phyloP scores from a whole-genome alignment of 2,888 invertebrate genomes.

The Microplitis manilae region DNA sequence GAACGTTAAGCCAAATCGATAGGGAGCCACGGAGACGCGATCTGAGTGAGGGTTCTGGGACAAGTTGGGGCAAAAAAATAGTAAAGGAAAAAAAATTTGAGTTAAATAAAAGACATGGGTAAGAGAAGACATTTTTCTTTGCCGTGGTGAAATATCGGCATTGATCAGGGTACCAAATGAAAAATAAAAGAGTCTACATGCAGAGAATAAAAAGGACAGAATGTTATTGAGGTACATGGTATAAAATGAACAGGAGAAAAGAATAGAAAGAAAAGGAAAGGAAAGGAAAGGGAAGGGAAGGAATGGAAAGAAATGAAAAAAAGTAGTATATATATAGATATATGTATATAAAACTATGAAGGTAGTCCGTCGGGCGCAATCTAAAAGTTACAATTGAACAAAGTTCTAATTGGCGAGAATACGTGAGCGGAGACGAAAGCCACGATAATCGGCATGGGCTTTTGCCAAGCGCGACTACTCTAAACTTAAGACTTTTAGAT shows the following conservation, averaged over 20 bases:
- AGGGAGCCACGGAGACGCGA: conserved; percentile 6
- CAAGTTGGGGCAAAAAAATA: not conserved
- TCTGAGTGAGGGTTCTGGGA: not conserved
- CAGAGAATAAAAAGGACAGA: conserved; percentile 13
- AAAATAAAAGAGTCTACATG: not conserved
- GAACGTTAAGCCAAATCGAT: conserved; percentile 37
- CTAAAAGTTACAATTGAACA: conserved; percentile 52
- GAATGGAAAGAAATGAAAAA: not conserved
- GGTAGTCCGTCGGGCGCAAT: conserved; percentile 45
- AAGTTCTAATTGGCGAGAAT: conserved; percentile 54
- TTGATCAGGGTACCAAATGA: conserved; percentile 10
- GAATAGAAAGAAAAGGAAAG: not conserved
- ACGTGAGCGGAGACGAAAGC: conserved; percentile 49
- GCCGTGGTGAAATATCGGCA: conserved; percentile 31
- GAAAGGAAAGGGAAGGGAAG: not conserved
- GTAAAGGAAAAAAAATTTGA: not conserved
- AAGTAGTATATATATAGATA: not conserved
- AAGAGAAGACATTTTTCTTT: conserved; percentile 36
- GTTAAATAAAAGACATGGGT: conserved; percentile 6
- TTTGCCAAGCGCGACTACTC: conserved; percentile 17
- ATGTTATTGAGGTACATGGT: not conserved
- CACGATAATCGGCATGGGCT: conserved; percentile 37
- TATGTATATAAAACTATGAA: conserved; percentile 6
- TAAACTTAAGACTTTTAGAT: not conserved
- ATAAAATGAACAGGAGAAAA: conserved; percentile 14